These are phyloP conservation scores for Leucopternis melanops DNA, from an alignment of 2,113 vertebrate genomes.

Conservation along the genomic window DNA sequence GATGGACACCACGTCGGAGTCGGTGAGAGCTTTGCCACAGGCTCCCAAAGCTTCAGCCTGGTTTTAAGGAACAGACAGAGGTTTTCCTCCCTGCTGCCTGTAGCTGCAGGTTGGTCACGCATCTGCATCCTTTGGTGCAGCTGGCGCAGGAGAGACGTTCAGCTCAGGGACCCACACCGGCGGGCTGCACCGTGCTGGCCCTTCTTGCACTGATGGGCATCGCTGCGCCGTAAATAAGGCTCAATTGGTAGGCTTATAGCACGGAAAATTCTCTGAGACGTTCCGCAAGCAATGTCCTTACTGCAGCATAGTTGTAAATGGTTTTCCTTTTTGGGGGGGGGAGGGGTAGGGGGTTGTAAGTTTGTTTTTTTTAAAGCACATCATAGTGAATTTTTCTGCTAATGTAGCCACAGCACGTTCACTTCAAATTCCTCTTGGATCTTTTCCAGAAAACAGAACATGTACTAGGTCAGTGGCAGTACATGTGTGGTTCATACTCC, in stretches of 20 bases:
- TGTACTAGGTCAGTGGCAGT: background rate
- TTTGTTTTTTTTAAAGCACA: background rate
- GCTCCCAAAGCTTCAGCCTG: background rate
- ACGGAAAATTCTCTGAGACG: background rate
- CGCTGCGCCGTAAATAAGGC: too few species aligned
- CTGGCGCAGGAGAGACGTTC: accelerated
- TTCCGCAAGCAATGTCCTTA: background rate
- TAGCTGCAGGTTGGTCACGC: background rate
- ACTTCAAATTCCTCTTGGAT: background rate
- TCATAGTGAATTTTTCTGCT: background rate
- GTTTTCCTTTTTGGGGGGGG: too few species aligned
- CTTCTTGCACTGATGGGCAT: too few species aligned
- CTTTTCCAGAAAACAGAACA: background rate
- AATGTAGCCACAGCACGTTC: background rate
- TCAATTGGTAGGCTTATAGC: background rate
- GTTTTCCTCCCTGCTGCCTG: background rate
- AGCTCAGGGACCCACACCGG: too few species aligned
- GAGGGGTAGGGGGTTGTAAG: background rate
- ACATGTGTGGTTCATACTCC: background rate
- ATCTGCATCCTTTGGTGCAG: background rate
- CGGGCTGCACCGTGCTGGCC: too few species aligned
- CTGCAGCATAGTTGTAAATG: background rate
- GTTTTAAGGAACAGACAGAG: accelerated
- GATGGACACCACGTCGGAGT: accelerated
- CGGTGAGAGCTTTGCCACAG: background rate